Conservation (phyloP, 2,888 invertebrate species). For the Philopedon plagiatum region DNA sequence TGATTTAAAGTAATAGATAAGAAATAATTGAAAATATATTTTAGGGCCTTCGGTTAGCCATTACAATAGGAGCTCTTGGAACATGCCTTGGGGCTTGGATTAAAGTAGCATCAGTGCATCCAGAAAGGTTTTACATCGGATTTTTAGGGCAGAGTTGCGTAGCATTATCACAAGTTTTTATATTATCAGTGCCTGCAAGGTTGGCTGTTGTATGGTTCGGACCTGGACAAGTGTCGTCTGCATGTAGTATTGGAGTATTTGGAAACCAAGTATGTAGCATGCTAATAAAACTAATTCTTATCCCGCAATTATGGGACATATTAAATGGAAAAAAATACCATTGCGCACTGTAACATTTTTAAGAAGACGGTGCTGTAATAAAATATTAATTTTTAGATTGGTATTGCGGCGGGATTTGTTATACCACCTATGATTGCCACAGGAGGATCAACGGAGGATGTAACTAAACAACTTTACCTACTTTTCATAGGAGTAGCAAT, state of each 20-base stretch:
- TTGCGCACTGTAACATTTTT: too few species aligned
- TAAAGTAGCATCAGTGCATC: conserved; percentile 89
- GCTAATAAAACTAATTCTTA: conserved; percentile 34
- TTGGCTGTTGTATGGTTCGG: conserved; percentile 99
- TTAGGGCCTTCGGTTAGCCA: conserved; percentile 87
- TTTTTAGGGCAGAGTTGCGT: conserved; percentile 92
- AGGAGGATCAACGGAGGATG: conserved; percentile 75
- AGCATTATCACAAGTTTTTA: conserved; percentile 91
- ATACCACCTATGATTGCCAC: conserved; percentile 76
- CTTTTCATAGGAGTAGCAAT: conserved; percentile 92
- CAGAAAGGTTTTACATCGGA: conserved; percentile 89
- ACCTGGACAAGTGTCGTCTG: conserved; percentile 94
- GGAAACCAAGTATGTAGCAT: conserved; percentile 91
- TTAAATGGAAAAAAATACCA: too few species aligned
- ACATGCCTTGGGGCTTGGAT: conserved; percentile 93
- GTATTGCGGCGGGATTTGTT: conserved; percentile 91
- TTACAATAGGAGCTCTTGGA: conserved; percentile 86
- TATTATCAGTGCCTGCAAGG: conserved; percentile 92
- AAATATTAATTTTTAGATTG: conserved; percentile 88
- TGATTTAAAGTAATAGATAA: too few species aligned
- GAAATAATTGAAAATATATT: too few species aligned
- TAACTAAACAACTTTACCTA: conserved; percentile 80
- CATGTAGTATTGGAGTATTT: conserved; percentile 97
- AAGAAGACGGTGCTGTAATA: too few species aligned
- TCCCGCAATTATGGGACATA: too few species aligned